Conservation (phyloP, 2,888 invertebrate species). For the Dermolepida albohirtum region DNA sequence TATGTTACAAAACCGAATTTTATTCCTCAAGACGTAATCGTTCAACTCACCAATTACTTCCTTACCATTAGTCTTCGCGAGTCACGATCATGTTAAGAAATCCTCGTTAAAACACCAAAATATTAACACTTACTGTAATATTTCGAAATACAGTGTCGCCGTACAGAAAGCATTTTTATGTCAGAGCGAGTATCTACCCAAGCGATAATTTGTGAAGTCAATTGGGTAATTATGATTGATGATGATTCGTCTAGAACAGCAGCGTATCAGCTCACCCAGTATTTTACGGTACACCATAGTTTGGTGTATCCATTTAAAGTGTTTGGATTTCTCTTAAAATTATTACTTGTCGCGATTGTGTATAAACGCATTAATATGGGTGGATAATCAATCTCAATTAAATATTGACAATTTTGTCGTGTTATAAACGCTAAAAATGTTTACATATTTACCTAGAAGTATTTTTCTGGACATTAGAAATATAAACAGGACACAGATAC, state of each 20-base stretch:
- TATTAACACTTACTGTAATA: conserved; percentile 23
- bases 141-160: conserved; percentile 24
- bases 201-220: conserved; percentile 41
- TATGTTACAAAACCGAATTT: too few relatives aligned
- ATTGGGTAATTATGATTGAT: conserved; percentile 46
- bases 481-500: too few relatives aligned
- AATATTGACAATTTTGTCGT: not conserved
- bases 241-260: conserved; percentile 4
- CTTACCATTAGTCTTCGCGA: not conserved
- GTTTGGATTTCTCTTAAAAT: conserved; percentile 31
- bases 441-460: not conserved
- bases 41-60: too few relatives aligned
- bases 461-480: too few relatives aligned
- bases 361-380: conserved; percentile 21
- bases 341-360: conserved; percentile 23
- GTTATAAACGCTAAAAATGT: not conserved
- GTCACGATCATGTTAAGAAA: conserved; percentile 27
- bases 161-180: conserved; percentile 38
- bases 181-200: conserved; percentile 25
- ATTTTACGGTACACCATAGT: conserved; percentile 3
- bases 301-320: conserved; percentile 13
- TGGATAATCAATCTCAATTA: conserved; percentile 35
- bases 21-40: too few relatives aligned
- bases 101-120: conserved; percentile 19
- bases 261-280: not conserved